Percentiles rank a stretch among this genome's conserved stretches.
These are phyloP conservation scores for Arrhamphus sclerolepis DNA, from an alignment of 2,797 vertebrate genomes.

Conservation along the genomic window DNA sequence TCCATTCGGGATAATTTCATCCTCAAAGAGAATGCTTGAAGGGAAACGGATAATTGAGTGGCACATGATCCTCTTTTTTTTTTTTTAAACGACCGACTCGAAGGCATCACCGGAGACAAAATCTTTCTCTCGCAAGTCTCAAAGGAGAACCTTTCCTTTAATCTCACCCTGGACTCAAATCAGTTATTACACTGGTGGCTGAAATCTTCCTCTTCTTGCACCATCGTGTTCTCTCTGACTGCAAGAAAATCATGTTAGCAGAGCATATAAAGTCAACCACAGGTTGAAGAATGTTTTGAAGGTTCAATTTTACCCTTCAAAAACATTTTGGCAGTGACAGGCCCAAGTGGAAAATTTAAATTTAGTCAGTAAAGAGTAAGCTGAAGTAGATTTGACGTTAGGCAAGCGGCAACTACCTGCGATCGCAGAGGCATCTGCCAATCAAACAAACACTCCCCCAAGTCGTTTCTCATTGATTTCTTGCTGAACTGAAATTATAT, in stretches of 20 bases:
- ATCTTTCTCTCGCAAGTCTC: constrained; percentile 67
- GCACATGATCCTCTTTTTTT: constrained; percentile 75
- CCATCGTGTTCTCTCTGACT: constrained; percentile 19
- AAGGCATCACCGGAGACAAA: constrained; percentile 57
- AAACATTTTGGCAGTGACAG: constrained; percentile 6
- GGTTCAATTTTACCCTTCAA: constrained; percentile 19
- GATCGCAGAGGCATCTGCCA: constrained; percentile 18
- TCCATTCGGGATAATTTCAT: constrained; percentile 67
- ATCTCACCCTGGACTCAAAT: constrained; percentile 58
- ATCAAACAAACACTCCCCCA: constrained; percentile 6
- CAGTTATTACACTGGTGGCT: constrained; percentile 38
- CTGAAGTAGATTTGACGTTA: constrained; percentile 10
- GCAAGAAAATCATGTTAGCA: constrained; percentile 11
- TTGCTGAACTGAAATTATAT: neutral
- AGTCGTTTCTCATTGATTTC: neutral
- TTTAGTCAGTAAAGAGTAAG: constrained; percentile 11
- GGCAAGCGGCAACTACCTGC: constrained; percentile 13
- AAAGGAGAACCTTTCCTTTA: constrained; percentile 62
- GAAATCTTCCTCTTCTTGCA: constrained; percentile 47
- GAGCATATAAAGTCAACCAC: constrained; percentile 4
- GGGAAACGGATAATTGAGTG: constrained; percentile 72
- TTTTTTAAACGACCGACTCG: constrained; percentile 35
- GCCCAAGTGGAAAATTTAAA: constrained; percentile 15
- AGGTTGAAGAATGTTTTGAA: constrained; percentile 31
- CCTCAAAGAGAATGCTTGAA: constrained; percentile 70